These are phyloP conservation scores for Gobiocypris rarus DNA, from an alignment of 2,113 vertebrate genomes.

Conservation along the genomic window DNA sequence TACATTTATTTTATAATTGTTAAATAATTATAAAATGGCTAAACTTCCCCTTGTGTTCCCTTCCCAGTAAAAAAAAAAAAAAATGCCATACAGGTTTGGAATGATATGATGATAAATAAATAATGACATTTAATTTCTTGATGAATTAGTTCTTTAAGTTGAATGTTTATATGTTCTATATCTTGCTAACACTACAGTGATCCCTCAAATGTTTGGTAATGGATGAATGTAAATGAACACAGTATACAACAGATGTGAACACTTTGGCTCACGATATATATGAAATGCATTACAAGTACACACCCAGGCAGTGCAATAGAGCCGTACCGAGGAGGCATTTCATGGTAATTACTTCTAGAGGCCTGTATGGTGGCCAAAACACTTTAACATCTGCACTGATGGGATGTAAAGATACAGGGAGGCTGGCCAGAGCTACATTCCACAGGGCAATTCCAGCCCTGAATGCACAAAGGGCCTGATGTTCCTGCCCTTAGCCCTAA, in stretches of 20 bases:
- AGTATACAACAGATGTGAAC: neutral
- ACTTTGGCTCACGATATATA: neutral
- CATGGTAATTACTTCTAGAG: slow-evolving; percentile 49
- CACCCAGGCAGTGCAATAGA: slow-evolving; percentile 16
- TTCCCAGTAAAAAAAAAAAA: no score
- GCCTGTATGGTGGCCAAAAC: slow-evolving; percentile 49
- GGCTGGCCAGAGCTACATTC: slow-evolving; percentile 47
- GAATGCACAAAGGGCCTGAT: slow-evolving; percentile 46
- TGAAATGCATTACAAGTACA: neutral
- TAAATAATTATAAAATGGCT: no score
- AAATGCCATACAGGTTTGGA: neutral
- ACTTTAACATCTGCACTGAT: slow-evolving; percentile 61
- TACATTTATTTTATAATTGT: no score
- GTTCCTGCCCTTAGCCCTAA: slow-evolving; percentile 43
- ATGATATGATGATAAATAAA: neutral
- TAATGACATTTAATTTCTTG: neutral
- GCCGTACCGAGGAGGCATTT: slow-evolving; percentile 48
- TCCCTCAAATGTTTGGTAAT: neutral
- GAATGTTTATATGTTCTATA: neutral
- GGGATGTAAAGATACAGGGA: slow-evolving; percentile 56
- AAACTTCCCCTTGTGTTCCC: no score
- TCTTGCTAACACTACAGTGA: neutral
- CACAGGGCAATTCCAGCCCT: slow-evolving; percentile 37
- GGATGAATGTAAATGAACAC: neutral
- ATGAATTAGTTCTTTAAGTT: neutral